A percentile compares a stretch with the other conserved stretches of the same genome.
These are phyloP conservation scores for Poecilia gillii DNA, from an alignment of 2,797 vertebrate genomes.

Conservation along the genomic window DNA sequence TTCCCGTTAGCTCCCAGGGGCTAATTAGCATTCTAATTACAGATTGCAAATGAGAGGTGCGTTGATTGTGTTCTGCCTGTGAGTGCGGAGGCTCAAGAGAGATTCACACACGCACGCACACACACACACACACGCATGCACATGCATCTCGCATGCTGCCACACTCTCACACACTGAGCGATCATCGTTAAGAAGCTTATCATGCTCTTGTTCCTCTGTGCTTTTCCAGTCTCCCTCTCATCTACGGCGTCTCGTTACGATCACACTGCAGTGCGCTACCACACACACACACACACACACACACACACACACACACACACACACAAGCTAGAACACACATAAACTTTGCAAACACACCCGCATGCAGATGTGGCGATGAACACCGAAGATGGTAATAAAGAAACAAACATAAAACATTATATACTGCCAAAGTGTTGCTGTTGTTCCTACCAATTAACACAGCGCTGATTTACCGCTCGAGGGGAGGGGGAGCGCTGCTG, in stretches of 20 bases:
- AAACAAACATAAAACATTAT: slow-evolving; percentile 99
- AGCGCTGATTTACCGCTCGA: slow-evolving; percentile 93
- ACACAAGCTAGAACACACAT: slow-evolving; percentile 19
- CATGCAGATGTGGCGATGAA: slow-evolving; percentile 47
- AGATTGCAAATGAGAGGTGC: slow-evolving; percentile 96
- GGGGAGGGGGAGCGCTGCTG: slow-evolving; percentile 74
- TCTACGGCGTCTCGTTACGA: slow-evolving; percentile 73
- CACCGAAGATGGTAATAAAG: slow-evolving; percentile 97
- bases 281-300: slow-evolving; percentile 34
- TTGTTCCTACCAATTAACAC: slow-evolving; percentile 99
- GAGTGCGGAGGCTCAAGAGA: slow-evolving; percentile 71
- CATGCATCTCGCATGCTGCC: slow-evolving; percentile 68
- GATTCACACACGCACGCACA: slow-evolving; percentile 73
- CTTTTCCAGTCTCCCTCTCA: slow-evolving; percentile 72
- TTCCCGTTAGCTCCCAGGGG: slow-evolving; percentile 99
- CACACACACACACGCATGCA: slow-evolving; percentile 65
- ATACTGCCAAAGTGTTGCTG: slow-evolving; percentile 99
- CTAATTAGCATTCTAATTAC: slow-evolving; percentile 99
- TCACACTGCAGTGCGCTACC: slow-evolving; percentile 71
- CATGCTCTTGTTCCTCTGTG: slow-evolving; percentile 77
- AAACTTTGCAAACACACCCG: slow-evolving; percentile 30
- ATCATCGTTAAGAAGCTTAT: slow-evolving; percentile 99
- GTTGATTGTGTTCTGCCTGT: slow-evolving; percentile 77
- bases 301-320: slow-evolving; percentile 11
- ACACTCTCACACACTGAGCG: slow-evolving; percentile 80